phyloP scores from a whole-genome alignment of 2,888 invertebrate genomes.

The Antitype chi region DNA sequence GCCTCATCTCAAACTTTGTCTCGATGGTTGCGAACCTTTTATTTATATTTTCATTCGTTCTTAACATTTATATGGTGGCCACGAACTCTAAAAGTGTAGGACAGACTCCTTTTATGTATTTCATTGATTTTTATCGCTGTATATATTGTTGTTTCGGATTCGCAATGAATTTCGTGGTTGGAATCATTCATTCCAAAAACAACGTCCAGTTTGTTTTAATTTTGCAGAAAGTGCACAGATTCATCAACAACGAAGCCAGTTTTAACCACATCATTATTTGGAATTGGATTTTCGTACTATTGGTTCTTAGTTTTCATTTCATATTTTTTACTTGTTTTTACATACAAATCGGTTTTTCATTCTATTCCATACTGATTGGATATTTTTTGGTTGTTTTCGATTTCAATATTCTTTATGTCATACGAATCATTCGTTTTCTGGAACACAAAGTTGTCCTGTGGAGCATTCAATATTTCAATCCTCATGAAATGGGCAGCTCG shows the following conservation, averaged over 20 bases:
- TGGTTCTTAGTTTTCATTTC: neutral
- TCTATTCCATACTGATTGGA: neutral
- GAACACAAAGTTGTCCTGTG: conserved; percentile 19
- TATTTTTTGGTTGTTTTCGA: conserved; percentile 5
- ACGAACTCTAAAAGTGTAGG: neutral
- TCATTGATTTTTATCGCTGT: neutral
- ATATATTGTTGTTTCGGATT: neutral
- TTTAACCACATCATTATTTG: neutral
- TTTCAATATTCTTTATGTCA: neutral
- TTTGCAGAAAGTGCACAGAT: conserved; percentile 43
- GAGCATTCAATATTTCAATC: neutral
- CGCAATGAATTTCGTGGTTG: conserved; percentile 3
- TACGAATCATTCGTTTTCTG: conserved; percentile 7
- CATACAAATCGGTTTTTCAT: neutral
- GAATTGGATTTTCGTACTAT: conserved; percentile 28
- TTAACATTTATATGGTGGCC: neutral
- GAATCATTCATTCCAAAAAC: neutral
- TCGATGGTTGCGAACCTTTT: neutral
- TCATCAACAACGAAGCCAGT: conserved; percentile 8
- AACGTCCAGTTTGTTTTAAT: conserved; percentile 19
- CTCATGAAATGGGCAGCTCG: neutral
- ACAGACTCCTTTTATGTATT: neutral
- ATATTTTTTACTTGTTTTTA: neutral
- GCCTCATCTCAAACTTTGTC: neutral
- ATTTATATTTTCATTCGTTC: neutral